Evolutionary conservation across 2,797 vertebrate species (phyloP).

Genomic region (Decapterus maruadsi): DNA sequence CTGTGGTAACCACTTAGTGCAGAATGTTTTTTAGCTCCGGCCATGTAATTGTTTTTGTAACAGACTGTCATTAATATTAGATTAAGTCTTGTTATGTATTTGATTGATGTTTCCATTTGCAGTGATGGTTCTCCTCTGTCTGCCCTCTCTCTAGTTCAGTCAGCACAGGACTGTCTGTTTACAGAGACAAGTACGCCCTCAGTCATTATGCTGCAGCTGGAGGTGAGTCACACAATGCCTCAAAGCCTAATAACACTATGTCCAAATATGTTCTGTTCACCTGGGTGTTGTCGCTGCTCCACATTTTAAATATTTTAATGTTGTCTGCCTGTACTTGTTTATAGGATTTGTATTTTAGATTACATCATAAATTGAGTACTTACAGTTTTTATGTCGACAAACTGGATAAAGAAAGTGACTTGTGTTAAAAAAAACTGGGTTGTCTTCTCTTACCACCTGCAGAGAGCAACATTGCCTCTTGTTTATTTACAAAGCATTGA

Average conservation of each 20-base stretch:
- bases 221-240: constrained; percentile 83
- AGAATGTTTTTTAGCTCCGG: background rate
- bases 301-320: background rate
- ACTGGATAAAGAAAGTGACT: too few relatives aligned
- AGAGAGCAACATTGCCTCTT: too few relatives aligned
- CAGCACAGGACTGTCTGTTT: constrained; percentile 89
- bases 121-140: background rate
- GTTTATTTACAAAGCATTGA: too few relatives aligned
- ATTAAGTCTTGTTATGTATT: too few relatives aligned
- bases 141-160: constrained; percentile 78
- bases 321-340: background rate
- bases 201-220: constrained; percentile 91
- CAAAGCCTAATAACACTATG: too few relatives aligned
- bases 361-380: too few relatives aligned
- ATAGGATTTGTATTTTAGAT: too few relatives aligned
- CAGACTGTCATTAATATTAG: background rate
- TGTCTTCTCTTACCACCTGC: too few relatives aligned
- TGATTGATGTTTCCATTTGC: background rate
- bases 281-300: background rate
- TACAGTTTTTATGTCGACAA: too few relatives aligned
- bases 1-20: background rate
- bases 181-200: constrained; percentile 87
- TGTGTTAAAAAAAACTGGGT: too few relatives aligned
- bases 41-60: background rate
- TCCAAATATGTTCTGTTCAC: too few relatives aligned